Evolutionary conservation across 2,113 vertebrate species (phyloP).

Genomic region (Cebus imitator): DNA sequence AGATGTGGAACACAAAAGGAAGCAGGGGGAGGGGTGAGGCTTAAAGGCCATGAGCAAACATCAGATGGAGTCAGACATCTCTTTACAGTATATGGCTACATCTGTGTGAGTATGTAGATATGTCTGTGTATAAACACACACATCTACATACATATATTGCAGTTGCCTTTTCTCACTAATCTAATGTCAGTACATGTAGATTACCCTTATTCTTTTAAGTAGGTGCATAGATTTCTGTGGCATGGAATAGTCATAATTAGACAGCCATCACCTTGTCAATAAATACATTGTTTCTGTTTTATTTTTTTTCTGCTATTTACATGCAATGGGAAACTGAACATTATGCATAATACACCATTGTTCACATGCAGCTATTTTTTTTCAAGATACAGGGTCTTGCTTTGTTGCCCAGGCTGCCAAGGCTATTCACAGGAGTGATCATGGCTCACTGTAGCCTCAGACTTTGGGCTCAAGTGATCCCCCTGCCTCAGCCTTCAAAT

Average conservation of each 20-base stretch:
- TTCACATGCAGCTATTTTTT: neutral
- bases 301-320: neutral
- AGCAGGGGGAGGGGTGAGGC: neutral
- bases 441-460: neutral
- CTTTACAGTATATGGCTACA: neutral
- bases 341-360: neutral
- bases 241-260: neutral
- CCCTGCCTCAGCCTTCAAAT: neutral
- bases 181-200: neutral
- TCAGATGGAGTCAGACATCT: no score
- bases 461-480: neutral
- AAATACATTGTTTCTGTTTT: neutral
- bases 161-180: neutral
- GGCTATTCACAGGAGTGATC: neutral
- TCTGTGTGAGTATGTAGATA: no score
- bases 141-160: neutral
- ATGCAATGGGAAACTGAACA: neutral
- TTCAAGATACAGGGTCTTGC: neutral
- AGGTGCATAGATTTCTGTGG: neutral
- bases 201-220: neutral
- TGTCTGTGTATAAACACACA: neutral
- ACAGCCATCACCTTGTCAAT: neutral
- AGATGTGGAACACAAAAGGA: neutral
- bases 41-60: neutral
- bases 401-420: neutral